These are phyloP conservation scores for Anodontia alba DNA, from an alignment of 2,888 invertebrate genomes.

Conservation along the genomic window DNA sequence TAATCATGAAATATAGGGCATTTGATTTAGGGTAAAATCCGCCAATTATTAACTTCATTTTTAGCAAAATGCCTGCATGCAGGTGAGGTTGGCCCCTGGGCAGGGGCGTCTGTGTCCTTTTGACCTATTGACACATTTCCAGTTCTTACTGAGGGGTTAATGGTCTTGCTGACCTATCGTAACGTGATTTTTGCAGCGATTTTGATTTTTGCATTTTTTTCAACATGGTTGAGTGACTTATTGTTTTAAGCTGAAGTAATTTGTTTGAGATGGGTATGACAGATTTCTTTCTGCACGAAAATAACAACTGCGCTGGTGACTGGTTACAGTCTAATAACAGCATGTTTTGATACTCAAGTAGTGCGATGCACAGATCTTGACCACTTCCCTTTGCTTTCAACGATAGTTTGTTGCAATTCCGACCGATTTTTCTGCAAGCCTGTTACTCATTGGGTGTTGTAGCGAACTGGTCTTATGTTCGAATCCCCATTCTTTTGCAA, in stretches of 20 bases:
- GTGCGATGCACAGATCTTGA: background rate
- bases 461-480: slow-evolving; percentile 3
- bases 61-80: too few relatives aligned
- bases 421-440: slow-evolving; percentile 2
- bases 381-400: background rate
- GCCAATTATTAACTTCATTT: too few relatives aligned
- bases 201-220: background rate
- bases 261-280: background rate
- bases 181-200: background rate
- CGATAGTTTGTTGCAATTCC: background rate
- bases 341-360: slow-evolving; percentile 3
- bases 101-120: too few relatives aligned
- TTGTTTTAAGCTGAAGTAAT: background rate
- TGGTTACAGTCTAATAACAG: background rate
- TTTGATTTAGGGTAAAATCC: too few relatives aligned
- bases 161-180: slow-evolving; percentile 1
- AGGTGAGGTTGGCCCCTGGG: too few relatives aligned
- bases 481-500: slow-evolving; percentile 10
- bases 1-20: too few relatives aligned
- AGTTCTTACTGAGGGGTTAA: background rate
- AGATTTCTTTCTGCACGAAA: background rate
- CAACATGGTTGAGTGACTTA: background rate
- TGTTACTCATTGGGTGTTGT: background rate
- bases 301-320: slow-evolving; percentile 2
- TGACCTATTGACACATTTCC: too few relatives aligned